Conservation (phyloP, 1,140 invertebrate genomes). For the Meloidogyne exigua region DNA sequence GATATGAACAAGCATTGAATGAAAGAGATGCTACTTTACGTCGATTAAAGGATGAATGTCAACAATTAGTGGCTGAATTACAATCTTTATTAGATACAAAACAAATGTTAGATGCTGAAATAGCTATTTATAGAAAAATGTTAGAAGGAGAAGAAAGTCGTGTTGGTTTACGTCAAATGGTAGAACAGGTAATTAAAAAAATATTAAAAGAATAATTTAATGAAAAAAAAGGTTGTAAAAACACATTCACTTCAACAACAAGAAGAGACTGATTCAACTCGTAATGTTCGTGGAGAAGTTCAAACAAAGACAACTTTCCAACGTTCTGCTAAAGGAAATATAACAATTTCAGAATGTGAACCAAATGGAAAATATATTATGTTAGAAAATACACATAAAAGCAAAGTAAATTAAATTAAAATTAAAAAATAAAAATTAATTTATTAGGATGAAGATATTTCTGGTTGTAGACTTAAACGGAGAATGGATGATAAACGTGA, state of each 20-base stretch:
- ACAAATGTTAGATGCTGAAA: conserved; percentile 64
- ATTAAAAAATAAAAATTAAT: conserved; percentile 10
- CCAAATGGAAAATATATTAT: conserved; percentile 67
- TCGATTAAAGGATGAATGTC: conserved; percentile 63
- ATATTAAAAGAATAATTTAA: not conserved
- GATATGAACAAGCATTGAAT: conserved; percentile 62
- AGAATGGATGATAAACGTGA: conserved; percentile 62
- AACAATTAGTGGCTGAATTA: conserved; percentile 64
- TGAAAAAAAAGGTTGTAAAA: conserved; percentile 51
- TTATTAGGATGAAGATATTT: conserved; percentile 63
- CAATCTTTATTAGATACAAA: conserved; percentile 66
- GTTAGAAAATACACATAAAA: conserved; percentile 66
- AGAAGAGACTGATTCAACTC: conserved; percentile 63
- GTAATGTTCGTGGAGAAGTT: conserved; percentile 66
- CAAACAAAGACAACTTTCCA: conserved; percentile 68
- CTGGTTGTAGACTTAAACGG: conserved; percentile 58
- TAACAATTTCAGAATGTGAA: conserved; percentile 66
- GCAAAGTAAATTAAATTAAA: conserved; percentile 45
- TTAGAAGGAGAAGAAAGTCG: conserved; percentile 60
- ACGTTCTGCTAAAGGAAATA: conserved; percentile 57
- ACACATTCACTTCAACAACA: conserved; percentile 64
- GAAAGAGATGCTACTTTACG: conserved; percentile 62
- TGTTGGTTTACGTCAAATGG: conserved; percentile 63
- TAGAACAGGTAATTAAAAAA: conserved; percentile 62
- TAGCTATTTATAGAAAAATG: conserved; percentile 64